These are phyloP conservation scores for Lasioglossum oenotherae DNA, from an alignment of 2,888 invertebrate species.

Conservation along the genomic window DNA sequence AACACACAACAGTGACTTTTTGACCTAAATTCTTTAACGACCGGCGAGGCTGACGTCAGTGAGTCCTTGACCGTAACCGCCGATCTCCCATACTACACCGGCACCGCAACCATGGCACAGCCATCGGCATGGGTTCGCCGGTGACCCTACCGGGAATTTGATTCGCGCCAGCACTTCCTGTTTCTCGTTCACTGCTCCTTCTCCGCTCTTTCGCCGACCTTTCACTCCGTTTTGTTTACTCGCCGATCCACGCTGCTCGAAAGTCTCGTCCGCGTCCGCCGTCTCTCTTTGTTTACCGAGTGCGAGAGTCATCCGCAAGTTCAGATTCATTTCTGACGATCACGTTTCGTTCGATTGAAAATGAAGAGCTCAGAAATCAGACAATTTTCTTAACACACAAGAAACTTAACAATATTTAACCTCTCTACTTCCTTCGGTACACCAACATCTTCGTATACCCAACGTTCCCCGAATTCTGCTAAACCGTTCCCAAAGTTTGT, in stretches of 20 bases:
- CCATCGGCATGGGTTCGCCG: slow-evolving; percentile 44
- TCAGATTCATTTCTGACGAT: not conserved
- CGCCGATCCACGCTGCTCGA: not conserved
- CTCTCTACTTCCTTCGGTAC: not conserved
- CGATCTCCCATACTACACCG: slow-evolving; percentile 61
- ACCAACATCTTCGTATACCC: not conserved
- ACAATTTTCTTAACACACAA: not conserved
- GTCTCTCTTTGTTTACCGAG: not conserved
- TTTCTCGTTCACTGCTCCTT: slow-evolving; percentile 35
- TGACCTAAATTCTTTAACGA: slow-evolving; percentile 83
- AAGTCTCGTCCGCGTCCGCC: not conserved
- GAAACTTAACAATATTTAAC: not conserved
- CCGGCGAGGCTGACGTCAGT: slow-evolving; percentile 74
- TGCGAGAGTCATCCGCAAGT: not conserved
- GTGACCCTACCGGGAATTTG: slow-evolving; percentile 54
- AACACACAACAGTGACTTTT: slow-evolving; percentile 80
- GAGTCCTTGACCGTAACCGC: slow-evolving; percentile 82
- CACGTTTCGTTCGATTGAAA: not conserved
- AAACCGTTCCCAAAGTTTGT: not conserved
- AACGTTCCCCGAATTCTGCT: not conserved
- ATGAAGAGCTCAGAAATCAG: not conserved
- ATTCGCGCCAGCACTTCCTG: slow-evolving; percentile 48
- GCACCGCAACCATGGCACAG: slow-evolving; percentile 20
- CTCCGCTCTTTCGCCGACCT: slow-evolving; percentile 10
- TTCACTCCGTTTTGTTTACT: not conserved